phyloP scores from a whole-genome alignment of 2,888 invertebrate genomes.

The Merodon equestris region DNA sequence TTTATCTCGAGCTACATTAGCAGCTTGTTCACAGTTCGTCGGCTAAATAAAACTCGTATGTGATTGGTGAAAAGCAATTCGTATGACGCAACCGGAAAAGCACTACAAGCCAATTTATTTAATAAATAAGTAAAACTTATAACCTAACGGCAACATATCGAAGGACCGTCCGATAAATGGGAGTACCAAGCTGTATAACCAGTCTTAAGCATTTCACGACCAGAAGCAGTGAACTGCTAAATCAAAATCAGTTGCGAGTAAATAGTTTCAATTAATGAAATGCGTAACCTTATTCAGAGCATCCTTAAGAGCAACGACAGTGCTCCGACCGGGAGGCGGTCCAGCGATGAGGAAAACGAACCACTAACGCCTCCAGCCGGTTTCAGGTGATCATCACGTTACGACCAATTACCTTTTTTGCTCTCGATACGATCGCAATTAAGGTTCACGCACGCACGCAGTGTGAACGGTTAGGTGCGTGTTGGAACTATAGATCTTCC shows the following conservation, averaged over 20 bases:
- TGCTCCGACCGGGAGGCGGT: not conserved
- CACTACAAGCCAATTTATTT: too few species aligned
- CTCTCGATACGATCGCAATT: conserved; percentile 43
- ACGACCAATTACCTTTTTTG: conserved; percentile 55
- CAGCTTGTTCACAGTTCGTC: too few species aligned
- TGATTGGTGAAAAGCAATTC: too few species aligned
- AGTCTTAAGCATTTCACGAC: not conserved
- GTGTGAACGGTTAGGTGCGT: conserved; percentile 29
- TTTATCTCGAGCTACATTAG: too few species aligned
- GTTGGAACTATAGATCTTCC: conserved; percentile 2
- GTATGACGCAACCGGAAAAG: too few species aligned
- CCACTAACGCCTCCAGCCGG: conserved; percentile 27
- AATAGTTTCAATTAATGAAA: conserved; percentile 64
- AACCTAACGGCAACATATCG: too few species aligned
- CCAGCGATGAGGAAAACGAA: conserved; percentile 4
- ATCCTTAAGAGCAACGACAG: conserved; percentile 10
- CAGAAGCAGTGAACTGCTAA: conserved; percentile 32
- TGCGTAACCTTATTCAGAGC: conserved; percentile 42
- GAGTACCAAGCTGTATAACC: too few species aligned
- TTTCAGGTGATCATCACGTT: conserved; percentile 55
- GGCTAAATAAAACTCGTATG: too few species aligned
- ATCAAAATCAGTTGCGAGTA: conserved; percentile 54
- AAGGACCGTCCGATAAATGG: too few species aligned
- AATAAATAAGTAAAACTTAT: too few species aligned
- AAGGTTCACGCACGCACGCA: conserved; percentile 48